Conservation (phyloP, 1,140 invertebrate genomes). For the Scylla paramamosain region DNA sequence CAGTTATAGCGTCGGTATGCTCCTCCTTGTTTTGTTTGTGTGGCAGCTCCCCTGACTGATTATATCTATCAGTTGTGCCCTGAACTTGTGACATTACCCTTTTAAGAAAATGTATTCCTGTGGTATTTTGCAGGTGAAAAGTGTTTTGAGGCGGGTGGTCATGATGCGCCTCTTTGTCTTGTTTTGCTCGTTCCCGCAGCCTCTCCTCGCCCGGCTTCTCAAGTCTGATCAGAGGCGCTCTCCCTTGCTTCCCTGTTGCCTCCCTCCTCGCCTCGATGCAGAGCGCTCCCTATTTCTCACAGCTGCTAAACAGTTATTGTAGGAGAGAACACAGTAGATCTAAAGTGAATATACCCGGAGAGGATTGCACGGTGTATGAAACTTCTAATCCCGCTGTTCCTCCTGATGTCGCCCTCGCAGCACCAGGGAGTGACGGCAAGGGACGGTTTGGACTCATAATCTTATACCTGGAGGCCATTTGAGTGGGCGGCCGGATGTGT, state of each 20-base stretch:
- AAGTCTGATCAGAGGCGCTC: neutral
- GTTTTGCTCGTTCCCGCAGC: neutral
- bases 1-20: constrained; percentile 18
- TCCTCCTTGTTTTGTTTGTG: neutral
- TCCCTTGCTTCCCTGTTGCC: neutral
- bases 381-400: neutral
- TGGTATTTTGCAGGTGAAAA: neutral
- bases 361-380: neutral
- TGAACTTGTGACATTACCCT: neutral
- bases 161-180: neutral
- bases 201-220: too few species aligned
- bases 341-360: too few species aligned
- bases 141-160: neutral
- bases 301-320: neutral
- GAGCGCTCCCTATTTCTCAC: neutral
- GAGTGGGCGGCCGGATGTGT: neutral
- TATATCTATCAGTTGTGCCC: neutral
- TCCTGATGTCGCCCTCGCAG: neutral
- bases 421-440: neutral
- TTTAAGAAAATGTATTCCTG: neutral
- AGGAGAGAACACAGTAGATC: too few species aligned
- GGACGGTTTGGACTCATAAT: neutral
- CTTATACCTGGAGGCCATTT: neutral
- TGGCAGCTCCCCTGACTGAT: neutral
- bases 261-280: neutral